A percentile compares a stretch with the other conserved stretches of the same genome.
Conservation (phyloP, 2,888 invertebrate species). For the Andrena flavipes region DNA sequence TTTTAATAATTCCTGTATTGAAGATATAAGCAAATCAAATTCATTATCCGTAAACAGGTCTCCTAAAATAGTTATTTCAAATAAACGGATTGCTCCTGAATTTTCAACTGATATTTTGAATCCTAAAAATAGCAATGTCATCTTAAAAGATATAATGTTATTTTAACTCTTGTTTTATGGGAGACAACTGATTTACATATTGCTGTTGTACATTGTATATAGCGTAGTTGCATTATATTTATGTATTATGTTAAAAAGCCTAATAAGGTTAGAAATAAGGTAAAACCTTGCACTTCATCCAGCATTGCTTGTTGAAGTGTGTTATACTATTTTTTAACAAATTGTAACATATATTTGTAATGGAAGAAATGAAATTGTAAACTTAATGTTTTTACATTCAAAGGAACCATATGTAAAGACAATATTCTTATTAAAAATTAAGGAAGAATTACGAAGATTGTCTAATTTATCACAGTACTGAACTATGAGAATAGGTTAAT, state of each 20-base stretch:
- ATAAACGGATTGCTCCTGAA: constrained; percentile 4
- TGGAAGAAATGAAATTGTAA: no score
- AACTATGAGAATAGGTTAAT: no score
- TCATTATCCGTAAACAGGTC: constrained; percentile 28
- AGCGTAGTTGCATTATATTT: constrained; percentile 23
- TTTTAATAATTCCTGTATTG: constrained; percentile 27
- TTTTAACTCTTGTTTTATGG: constrained; percentile 23
- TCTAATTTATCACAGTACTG: no score
- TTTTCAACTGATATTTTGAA: constrained; percentile 10
- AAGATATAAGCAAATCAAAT: constrained; percentile 51
- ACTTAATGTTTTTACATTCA: no score
- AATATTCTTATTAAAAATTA: no score
- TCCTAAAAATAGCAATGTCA: constrained; percentile 53
- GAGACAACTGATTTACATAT: constrained; percentile 43
- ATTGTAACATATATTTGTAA: no score
- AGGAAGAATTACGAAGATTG: no score
- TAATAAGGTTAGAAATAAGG: constrained; percentile 12
- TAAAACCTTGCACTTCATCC: constrained; percentile 8
- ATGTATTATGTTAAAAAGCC: constrained; percentile 21
- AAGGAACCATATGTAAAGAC: no score
- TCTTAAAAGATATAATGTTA: constrained; percentile 72
- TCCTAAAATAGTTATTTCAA: background rate
- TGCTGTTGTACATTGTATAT: constrained; percentile 21
- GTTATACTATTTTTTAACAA: background rate
- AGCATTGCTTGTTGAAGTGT: constrained; percentile 11